Conservation (phyloP, 2,888 invertebrate species). For the Punctoribates punctum region DNA sequence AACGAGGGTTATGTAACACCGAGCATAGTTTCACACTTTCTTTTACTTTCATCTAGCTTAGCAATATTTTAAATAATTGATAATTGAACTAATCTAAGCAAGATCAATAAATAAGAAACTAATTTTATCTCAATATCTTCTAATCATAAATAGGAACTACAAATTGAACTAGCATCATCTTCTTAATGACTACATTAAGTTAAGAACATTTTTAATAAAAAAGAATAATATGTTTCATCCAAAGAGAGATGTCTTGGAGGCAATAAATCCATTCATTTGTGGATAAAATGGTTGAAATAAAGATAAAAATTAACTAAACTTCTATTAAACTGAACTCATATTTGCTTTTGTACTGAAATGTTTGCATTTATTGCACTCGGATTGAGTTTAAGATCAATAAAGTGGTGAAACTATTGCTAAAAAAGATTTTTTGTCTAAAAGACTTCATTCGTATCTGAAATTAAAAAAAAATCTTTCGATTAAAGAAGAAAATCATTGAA, state of each 20-base stretch:
- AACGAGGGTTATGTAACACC: too few species aligned
- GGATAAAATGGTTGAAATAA: neutral
- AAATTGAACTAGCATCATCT: too few species aligned
- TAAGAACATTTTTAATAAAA: too few species aligned
- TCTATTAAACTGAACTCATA: neutral
- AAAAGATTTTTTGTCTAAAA: neutral
- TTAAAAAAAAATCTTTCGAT: neutral
- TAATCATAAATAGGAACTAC: neutral
- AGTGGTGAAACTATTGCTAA: neutral
- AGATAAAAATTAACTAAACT: neutral
- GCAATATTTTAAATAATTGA: too few species aligned
- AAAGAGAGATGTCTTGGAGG: neutral
- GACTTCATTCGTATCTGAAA: neutral
- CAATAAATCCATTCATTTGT: slow-evolving; percentile 1
- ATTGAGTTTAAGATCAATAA: neutral
- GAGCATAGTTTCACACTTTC: too few species aligned
- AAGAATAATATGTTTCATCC: neutral
- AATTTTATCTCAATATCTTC: too few species aligned
- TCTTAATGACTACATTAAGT: too few species aligned
- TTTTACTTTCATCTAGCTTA: too few species aligned
- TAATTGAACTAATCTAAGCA: too few species aligned
- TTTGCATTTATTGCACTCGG: neutral
- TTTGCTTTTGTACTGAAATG: neutral
- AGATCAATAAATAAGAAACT: too few species aligned
- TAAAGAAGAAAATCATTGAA: too few species aligned